Percentiles rank a stretch among this genome's conserved stretches.
phyloP scores from a whole-genome alignment of 2,797 vertebrate genomes.

The Ctenosaura bakeri region DNA sequence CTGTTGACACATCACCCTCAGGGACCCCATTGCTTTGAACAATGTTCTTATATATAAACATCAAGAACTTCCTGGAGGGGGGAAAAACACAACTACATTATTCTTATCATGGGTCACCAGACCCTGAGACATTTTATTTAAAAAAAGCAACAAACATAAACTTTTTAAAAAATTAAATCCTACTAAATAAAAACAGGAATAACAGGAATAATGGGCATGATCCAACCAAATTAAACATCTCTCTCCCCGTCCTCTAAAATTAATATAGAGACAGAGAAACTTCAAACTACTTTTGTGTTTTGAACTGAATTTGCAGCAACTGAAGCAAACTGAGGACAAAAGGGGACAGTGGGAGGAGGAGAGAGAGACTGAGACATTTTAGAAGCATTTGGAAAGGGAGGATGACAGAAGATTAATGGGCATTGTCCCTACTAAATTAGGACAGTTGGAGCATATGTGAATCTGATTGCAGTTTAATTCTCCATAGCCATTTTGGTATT shows the following conservation, averaged over 20 bases:
- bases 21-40: constrained; percentile 21
- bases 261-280: neutral
- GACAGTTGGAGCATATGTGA: too few species aligned
- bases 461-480: too few species aligned
- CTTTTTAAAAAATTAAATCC: neutral
- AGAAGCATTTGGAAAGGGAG: too few species aligned
- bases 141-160: constrained; percentile 6
- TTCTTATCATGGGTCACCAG: constrained; percentile 1
- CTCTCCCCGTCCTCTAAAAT: neutral
- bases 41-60: constrained; percentile 3
- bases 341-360: too few species aligned
- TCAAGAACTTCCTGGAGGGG: constrained; percentile 1
- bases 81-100: constrained; percentile 18
- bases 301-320: neutral
- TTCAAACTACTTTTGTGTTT: neutral
- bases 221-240: neutral
- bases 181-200: constrained; percentile 13
- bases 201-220: neutral
- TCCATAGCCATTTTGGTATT: too few species aligned
- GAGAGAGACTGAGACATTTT: too few species aligned
- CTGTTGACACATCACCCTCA: neutral
- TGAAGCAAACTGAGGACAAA: too few species aligned
- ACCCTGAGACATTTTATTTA: neutral
- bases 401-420: too few species aligned
- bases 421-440: too few species aligned